Conservation (phyloP, 2,888 invertebrate species). For the Morinoia aosen region DNA sequence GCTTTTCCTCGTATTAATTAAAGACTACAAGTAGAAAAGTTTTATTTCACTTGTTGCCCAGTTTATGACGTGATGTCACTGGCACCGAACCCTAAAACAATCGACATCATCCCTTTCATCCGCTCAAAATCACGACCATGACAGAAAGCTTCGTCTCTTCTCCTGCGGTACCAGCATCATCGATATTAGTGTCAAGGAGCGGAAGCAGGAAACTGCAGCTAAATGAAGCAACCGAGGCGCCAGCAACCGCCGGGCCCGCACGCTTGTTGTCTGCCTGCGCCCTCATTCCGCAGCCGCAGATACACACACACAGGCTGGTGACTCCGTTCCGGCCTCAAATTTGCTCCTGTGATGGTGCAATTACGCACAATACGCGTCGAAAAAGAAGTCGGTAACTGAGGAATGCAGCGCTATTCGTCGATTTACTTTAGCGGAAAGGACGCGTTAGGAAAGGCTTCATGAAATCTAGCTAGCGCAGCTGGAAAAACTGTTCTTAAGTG, state of each 20-base stretch:
- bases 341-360: neutral
- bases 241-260: neutral
- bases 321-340: neutral
- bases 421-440: neutral
- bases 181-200: neutral
- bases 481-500: neutral
- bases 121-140: neutral
- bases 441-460: neutral
- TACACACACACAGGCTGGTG: neutral
- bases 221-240: neutral
- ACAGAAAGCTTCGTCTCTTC: neutral
- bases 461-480: neutral
- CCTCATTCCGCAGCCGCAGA: conserved; percentile 4
- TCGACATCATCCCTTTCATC: neutral
- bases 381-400: neutral
- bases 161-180: neutral
- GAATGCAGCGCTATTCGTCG: neutral
- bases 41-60: neutral
- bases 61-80: neutral
- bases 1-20: neutral
- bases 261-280: neutral
- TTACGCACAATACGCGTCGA: neutral
- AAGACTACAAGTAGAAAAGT: neutral
- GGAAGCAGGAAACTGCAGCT: neutral
- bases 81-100: neutral